Base-by-base conservation (phyloP, 2,797 vertebrate species). In the Hoplostethus mediterraneus region DNA sequence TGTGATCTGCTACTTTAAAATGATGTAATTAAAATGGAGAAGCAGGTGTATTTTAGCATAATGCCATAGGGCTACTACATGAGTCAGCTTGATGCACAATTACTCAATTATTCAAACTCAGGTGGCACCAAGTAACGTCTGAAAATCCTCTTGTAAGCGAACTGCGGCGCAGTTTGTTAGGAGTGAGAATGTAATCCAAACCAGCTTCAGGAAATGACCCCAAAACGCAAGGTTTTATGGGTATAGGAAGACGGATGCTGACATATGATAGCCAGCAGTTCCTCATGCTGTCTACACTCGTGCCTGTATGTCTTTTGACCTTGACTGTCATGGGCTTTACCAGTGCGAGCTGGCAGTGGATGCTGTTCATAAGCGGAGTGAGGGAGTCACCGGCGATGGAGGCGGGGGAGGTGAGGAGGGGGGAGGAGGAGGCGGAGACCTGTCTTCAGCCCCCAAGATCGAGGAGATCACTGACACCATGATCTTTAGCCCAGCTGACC, bases 391-490 rank as follows among this genome's bases (percentile, higher is more conserved):
- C n/a, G 93, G 94, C 31, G 88, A 85, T 1, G 85, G 69, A 33
- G 67, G 80, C 0, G 82, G 73, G 11, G 72, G 45, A 12, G 56
- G 62, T 7, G 72, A 51, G 16, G 80, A n/a, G 30, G 85, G 28
- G 0, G 81, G 56, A 12, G 72, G 51, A 3, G 82, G 60, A 5
- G 73, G 75, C 1, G 70, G 80, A 4, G 6, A 63, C 31, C 74
- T 36, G 33, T 62, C 84, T 4, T 57, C 63, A 14, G 63, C 71
- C 2, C 96, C 96, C 25, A 94, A 90, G 67, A 93, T 95, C 5
- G 96, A 97, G 80, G 96, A 97, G 52, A 97, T 97, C 59, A 95
- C 96, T 0, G 96, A 97, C 83, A 97, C 95, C 13, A 96, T 97
- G 95, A 93, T 97, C 73, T 97, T 97, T 87, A 95, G 95, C 70